A percentile compares a stretch with the other conserved stretches of the same genome.
These are phyloP conservation scores for Dione vanillae DNA, from an alignment of 2,888 invertebrate genomes.

Conservation along the genomic window DNA sequence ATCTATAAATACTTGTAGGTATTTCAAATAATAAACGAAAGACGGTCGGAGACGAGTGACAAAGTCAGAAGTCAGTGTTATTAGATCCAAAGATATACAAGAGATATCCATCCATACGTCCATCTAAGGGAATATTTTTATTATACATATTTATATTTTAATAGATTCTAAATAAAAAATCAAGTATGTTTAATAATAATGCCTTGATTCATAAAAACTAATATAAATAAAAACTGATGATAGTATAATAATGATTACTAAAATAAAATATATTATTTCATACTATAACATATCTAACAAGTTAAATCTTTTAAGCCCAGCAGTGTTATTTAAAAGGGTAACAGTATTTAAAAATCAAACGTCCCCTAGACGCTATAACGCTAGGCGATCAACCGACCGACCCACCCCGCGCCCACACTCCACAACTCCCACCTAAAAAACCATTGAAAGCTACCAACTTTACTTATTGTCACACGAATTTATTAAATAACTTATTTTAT, in stretches of 20 bases:
- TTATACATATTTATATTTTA: too few species aligned
- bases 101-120: not conserved
- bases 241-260: not conserved
- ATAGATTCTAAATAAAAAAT: not conserved
- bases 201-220: not conserved
- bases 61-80: conserved; percentile 56
- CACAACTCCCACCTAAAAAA: conserved; percentile 36
- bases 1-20: conserved; percentile 82
- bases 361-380: conserved; percentile 40
- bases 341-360: conserved; percentile 44
- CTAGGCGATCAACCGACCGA: conserved; percentile 40
- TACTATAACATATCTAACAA: conserved; percentile 1
- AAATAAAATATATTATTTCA: too few species aligned
- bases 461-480: conserved; percentile 37
- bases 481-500: conserved; percentile 33
- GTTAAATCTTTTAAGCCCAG: conserved; percentile 16
- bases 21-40: conserved; percentile 80
- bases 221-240: not conserved
- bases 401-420: conserved; percentile 28
- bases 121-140: not conserved
- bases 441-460: conserved; percentile 41
- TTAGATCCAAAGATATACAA: not conserved
- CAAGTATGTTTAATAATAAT: too few species aligned
- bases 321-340: conserved; percentile 30
- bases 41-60: conserved; percentile 61